phyloP scores from a whole-genome alignment of 1,140 invertebrate species.

The Samia ricini region DNA sequence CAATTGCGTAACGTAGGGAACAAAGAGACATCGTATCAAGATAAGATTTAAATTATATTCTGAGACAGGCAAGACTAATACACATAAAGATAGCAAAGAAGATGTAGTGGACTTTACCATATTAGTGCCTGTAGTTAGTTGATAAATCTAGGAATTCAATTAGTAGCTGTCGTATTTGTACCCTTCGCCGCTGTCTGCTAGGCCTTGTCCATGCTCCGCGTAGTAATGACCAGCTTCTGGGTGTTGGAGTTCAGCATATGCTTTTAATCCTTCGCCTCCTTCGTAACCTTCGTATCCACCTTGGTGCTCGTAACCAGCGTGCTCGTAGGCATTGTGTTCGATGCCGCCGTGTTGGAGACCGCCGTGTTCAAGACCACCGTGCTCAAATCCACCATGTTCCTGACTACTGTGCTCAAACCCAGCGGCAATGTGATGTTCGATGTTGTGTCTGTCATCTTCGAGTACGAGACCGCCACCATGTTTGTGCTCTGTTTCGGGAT shows the following conservation, averaged over 20 bases:
- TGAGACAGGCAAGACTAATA: slow-evolving; percentile 62
- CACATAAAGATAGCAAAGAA: slow-evolving; percentile 44
- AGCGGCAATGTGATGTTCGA: slow-evolving; percentile 70
- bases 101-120: slow-evolving; percentile 32
- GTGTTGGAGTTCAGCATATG: slow-evolving; percentile 49
- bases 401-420: slow-evolving; percentile 45
- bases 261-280: slow-evolving; percentile 59
- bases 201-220: slow-evolving; percentile 47
- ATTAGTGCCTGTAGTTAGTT: slow-evolving; percentile 32
- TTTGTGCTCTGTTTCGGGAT: slow-evolving; percentile 78
- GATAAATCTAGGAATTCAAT: slow-evolving; percentile 36
- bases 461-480: slow-evolving; percentile 79
- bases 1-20: not conserved
- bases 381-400: slow-evolving; percentile 50
- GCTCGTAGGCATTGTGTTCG: slow-evolving; percentile 43
- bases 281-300: slow-evolving; percentile 55
- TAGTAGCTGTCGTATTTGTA: slow-evolving; percentile 66
- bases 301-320: slow-evolving; percentile 42
- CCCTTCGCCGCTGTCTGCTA: slow-evolving; percentile 50
- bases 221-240: slow-evolving; percentile 53
- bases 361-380: slow-evolving; percentile 48
- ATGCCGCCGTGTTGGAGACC: slow-evolving; percentile 46
- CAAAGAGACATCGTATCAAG: not conserved
- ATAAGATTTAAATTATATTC: slow-evolving; percentile 31
- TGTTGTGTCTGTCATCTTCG: slow-evolving; percentile 78